Evolutionary conservation across 2,113 vertebrate genomes (phyloP).

Genomic region (Delphinapterus leucas): DNA sequence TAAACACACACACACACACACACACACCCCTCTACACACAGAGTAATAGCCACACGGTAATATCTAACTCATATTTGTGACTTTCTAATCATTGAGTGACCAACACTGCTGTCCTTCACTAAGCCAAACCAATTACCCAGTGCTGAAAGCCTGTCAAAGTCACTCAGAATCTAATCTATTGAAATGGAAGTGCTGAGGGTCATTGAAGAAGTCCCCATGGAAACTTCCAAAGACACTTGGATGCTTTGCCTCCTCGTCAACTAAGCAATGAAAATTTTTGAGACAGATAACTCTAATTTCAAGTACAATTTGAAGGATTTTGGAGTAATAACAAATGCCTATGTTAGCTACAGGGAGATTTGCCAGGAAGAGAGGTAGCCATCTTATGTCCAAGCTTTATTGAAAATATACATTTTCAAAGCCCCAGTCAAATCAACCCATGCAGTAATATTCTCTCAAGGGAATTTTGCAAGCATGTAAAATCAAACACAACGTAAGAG

Average conservation of each 20-base stretch:
- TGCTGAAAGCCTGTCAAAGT: not conserved
- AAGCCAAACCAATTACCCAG: not conserved
- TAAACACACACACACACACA: not conserved
- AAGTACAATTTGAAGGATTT: conserved; percentile 46
- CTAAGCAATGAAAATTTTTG: conserved; percentile 21
- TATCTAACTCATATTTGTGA: not conserved
- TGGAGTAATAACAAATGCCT: conserved; percentile 19
- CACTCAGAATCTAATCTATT: not conserved
- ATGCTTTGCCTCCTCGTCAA: not conserved
- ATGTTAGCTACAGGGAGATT: not conserved
- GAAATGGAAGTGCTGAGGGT: not conserved
- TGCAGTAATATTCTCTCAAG: not conserved
- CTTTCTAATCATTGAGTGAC: conserved; percentile 1
- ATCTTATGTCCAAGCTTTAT: not conserved
- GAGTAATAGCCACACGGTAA: not conserved
- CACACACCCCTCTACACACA: not conserved
- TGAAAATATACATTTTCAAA: conserved; percentile 53
- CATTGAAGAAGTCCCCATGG: not conserved
- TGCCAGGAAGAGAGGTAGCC: not conserved
- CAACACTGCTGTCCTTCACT: not conserved
- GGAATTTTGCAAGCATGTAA: conserved; percentile 24
- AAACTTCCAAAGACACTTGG: conserved; percentile 12
- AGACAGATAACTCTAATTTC: conserved; percentile 44
- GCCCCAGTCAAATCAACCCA: conserved; percentile 28
- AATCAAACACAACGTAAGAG: not conserved